Evolutionary conservation across 1,140 invertebrate species (phyloP).

Genomic region (Hycleus phaleratus): DNA sequence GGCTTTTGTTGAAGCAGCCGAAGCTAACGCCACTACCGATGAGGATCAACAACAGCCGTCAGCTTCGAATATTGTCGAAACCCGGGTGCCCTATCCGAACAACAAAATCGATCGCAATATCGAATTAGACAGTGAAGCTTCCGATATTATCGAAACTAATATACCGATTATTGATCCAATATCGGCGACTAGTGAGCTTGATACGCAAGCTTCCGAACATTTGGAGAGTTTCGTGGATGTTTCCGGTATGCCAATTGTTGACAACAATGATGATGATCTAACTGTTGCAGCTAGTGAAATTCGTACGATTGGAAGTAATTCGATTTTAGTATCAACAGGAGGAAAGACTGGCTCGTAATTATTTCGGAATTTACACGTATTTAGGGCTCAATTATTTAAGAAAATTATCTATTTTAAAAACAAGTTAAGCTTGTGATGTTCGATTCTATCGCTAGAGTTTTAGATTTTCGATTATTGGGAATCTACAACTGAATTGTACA

Average conservation of each 20-base stretch:
- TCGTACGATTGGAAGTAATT: not conserved
- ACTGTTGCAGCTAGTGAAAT: slow-evolving; percentile 11
- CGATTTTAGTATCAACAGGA: not conserved
- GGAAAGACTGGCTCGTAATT: slow-evolving; percentile 1
- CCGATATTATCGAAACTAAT: slow-evolving; percentile 25
- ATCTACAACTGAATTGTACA: too few relatives aligned
- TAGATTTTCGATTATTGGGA: too few relatives aligned
- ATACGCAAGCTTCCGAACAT: slow-evolving; percentile 28
- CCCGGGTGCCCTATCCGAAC: slow-evolving; percentile 21
- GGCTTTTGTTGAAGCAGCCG: slow-evolving; percentile 75
- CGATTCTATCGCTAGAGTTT: too few relatives aligned
- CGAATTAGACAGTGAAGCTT: slow-evolving; percentile 23
- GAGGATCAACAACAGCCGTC: not conserved
- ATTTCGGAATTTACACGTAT: too few relatives aligned
- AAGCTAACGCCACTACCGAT: slow-evolving; percentile 45
- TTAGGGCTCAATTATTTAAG: too few relatives aligned
- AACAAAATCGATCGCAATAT: slow-evolving; percentile 11
- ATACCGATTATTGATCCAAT: slow-evolving; percentile 30
- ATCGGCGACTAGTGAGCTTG: slow-evolving; percentile 11
- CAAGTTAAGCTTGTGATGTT: too few relatives aligned
- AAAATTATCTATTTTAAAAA: too few relatives aligned
- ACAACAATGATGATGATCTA: slow-evolving; percentile 14
- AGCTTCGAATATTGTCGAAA: slow-evolving; percentile 22
- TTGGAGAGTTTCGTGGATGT: slow-evolving; percentile 31
- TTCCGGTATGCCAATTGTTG: slow-evolving; percentile 19